These are phyloP conservation scores for Ennomos quercinarius DNA, from an alignment of 2,888 invertebrate species.

Conservation along the genomic window DNA sequence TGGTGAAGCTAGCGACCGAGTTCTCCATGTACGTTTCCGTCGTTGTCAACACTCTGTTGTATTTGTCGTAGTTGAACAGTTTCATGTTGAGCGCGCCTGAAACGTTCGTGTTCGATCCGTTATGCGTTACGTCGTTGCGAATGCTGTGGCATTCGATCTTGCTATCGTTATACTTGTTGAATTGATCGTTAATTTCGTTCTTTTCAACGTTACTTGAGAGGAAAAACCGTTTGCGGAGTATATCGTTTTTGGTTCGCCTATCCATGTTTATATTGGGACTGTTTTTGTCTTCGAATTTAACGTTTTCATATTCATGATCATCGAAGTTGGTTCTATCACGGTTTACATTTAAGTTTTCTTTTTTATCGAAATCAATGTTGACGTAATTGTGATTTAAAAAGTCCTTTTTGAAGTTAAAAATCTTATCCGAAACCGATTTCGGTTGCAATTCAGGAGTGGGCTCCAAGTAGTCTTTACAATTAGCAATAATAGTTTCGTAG, in stretches of 20 bases:
- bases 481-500: slow-evolving; percentile 40
- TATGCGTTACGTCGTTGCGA: slow-evolving; percentile 70
- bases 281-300: slow-evolving; percentile 41
- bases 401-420: slow-evolving; percentile 77
- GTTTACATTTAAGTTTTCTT: slow-evolving; percentile 22
- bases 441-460: slow-evolving; percentile 62
- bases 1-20: slow-evolving; percentile 73
- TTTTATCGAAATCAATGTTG: slow-evolving; percentile 61
- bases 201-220: slow-evolving; percentile 59
- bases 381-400: slow-evolving; percentile 73
- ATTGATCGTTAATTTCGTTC: slow-evolving; percentile 68
- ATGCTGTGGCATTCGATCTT: slow-evolving; percentile 80
- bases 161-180: slow-evolving; percentile 65
- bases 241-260: slow-evolving; percentile 67
- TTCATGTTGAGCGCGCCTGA: slow-evolving; percentile 76
- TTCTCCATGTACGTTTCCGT: slow-evolving; percentile 74
- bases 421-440: slow-evolving; percentile 71
- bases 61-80: slow-evolving; percentile 70
- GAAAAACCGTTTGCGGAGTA: slow-evolving; percentile 73
- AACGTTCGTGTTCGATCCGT: slow-evolving; percentile 71
- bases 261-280: slow-evolving; percentile 50
- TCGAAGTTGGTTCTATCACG: slow-evolving; percentile 20
- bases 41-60: slow-evolving; percentile 74
- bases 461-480: slow-evolving; percentile 47
- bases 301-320: slow-evolving; percentile 43